Evolutionary conservation across 1,140 invertebrate genomes (phyloP), one percentile per base, ranked within the genome.

Genomic region (Telenomus remus): DNA sequence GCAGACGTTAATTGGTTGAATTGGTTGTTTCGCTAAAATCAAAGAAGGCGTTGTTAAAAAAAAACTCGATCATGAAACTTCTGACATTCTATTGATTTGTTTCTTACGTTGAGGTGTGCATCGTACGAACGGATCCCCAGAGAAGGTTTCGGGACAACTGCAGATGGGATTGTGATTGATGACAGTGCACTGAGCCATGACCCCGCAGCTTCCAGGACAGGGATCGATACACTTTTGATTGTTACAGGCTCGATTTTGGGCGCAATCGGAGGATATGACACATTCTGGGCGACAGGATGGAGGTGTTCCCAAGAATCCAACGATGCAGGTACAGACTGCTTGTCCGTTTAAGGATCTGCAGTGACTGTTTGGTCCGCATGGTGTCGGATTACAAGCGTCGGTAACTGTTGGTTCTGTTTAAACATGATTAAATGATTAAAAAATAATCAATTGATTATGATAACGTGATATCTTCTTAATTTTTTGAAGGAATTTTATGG

Each of bases 201-300:
- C 48, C 9, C 90, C 91, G 73, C 91, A 92, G 12, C 88, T 84
- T 43, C 89, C 90, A 7, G 84, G 85, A 74, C 90, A 91, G 19
- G 89, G 89, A 76, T 90, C 87, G 42, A 71, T 81, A 59, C 90
- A 91, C 79, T 90, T 90, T 64, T 89, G 89, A 73, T 91, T 91
- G 10, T 92, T 90, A 78, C 92, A 94, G 19, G 92, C 91, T 66
- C 89, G 83, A 72, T 89, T 87, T 50, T 81, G 85, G 0, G 89
- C 78, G 80, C 92, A 94, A 80, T 93, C 92, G 0, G 89, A 88
- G 74, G 92, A 92, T 79, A 90, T 91, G n/a, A 90, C 88, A 82
- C 92, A 93, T 86, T 93, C 92, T 10, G 92, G 92, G 76, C 90
- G 82, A 82, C 91, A 92, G 71, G 89, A 89, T 33, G 92, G 91